Evolutionary conservation across 2,888 invertebrate genomes (phyloP).

Genomic region (Plemyria rubiginata): DNA sequence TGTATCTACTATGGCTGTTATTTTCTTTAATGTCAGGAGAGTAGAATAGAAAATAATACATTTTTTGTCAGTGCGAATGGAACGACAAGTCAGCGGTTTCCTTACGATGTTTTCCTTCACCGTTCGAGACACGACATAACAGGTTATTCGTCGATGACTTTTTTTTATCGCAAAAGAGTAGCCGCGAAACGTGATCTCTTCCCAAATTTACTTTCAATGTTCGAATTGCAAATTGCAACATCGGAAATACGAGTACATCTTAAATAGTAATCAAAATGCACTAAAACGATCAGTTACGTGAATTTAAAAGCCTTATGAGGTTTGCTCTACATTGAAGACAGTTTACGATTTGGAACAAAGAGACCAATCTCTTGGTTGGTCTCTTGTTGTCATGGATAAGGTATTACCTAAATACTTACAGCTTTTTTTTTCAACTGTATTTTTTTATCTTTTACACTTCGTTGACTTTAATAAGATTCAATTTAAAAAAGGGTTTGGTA

Average conservation of each 20-base stretch:
- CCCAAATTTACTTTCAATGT: background rate
- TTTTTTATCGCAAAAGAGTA: background rate
- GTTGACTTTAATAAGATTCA: too few relatives aligned
- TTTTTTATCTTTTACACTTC: too few relatives aligned
- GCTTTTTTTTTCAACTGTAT: too few relatives aligned
- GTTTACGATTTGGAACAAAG: slow-evolving; percentile 1
- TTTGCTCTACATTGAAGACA: slow-evolving; percentile 32
- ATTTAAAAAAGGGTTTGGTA: too few relatives aligned
- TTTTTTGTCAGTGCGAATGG: too few relatives aligned
- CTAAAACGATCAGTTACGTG: slow-evolving; percentile 33
- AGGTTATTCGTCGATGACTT: background rate
- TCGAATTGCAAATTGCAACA: slow-evolving; percentile 8
- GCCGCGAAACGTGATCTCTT: background rate
- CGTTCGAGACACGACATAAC: background rate
- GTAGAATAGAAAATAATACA: too few relatives aligned
- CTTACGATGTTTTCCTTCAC: background rate
- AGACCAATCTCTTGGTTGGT: too few relatives aligned
- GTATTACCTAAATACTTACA: too few relatives aligned
- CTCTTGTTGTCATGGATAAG: too few relatives aligned
- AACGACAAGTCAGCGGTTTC: background rate
- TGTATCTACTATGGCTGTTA: too few relatives aligned
- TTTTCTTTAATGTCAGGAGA: too few relatives aligned
- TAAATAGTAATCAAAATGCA: slow-evolving; percentile 23
- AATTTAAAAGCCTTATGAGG: slow-evolving; percentile 37
- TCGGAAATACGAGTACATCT: slow-evolving; percentile 14